Percentiles rank a stretch among this genome's conserved stretches.
These are phyloP conservation scores for Electrona antarctica DNA, from an alignment of 2,113 vertebrate species.

Conservation along the genomic window DNA sequence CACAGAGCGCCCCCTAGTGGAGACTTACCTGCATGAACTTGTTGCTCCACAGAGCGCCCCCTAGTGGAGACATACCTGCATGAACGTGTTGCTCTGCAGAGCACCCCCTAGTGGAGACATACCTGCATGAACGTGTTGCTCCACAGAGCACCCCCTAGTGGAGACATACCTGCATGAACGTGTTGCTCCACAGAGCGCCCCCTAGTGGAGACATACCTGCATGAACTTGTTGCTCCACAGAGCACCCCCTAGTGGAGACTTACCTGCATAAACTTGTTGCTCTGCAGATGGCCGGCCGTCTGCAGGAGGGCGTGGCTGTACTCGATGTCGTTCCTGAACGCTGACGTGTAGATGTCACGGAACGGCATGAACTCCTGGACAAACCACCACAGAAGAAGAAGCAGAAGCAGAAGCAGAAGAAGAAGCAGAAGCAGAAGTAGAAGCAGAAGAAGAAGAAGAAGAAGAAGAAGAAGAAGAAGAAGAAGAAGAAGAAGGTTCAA, in stretches of 20 bases:
- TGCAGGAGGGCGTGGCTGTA: slow-evolving; percentile 90
- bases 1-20: slow-evolving; percentile 74
- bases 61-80: slow-evolving; percentile 83
- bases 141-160: slow-evolving; percentile 74
- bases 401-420: slow-evolving; percentile 22
- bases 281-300: slow-evolving; percentile 88
- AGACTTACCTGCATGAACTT: slow-evolving; percentile 93
- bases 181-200: slow-evolving; percentile 86
- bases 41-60: slow-evolving; percentile 84
- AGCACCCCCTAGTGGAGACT: slow-evolving; percentile 9
- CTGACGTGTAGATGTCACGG: slow-evolving; percentile 86
- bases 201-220: slow-evolving; percentile 81
- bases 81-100: slow-evolving; percentile 94
- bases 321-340: slow-evolving; percentile 91
- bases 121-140: slow-evolving; percentile 97
- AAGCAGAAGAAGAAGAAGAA: slow-evolving; percentile 15
- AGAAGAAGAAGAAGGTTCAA: too few species aligned
- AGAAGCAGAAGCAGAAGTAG: too few species aligned
- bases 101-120: slow-evolving; percentile 31
- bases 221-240: slow-evolving; percentile 88
- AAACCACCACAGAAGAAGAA: background rate
- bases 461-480: background rate
- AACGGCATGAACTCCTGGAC: slow-evolving; percentile 96
- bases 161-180: slow-evolving; percentile 90
- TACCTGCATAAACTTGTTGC: slow-evolving; percentile 97